Conservation (phyloP, 1,140 invertebrate species). For the Belonocnema kinseyi region DNA sequence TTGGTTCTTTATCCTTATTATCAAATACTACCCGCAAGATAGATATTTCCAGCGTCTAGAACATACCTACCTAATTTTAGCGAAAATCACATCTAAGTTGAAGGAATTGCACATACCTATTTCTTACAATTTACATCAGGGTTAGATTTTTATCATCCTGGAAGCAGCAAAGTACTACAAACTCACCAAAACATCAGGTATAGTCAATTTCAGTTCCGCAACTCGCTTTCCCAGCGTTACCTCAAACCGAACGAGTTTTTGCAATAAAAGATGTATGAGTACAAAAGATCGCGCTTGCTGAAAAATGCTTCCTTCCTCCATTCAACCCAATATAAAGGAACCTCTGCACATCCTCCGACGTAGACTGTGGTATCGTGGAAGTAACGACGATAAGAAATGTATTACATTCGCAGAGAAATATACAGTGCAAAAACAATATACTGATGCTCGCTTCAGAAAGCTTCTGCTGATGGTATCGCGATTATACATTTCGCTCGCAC, state of each 20-base stretch:
- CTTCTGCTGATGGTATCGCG: neutral
- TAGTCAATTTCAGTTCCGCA: slow-evolving; percentile 6
- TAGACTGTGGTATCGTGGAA: neutral
- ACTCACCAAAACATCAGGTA: neutral
- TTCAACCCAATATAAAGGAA: slow-evolving; percentile 8
- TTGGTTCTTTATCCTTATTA: too few relatives aligned
- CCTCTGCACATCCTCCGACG: neutral
- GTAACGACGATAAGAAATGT: neutral
- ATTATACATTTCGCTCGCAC: neutral
- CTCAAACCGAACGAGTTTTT: neutral
- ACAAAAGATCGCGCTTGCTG: slow-evolving; percentile 3
- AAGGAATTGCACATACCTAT: too few relatives aligned
- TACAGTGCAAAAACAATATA: neutral
- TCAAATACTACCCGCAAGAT: too few relatives aligned
- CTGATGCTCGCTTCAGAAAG: neutral
- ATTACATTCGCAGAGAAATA: neutral
- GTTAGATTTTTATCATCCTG: too few relatives aligned
- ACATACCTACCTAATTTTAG: too few relatives aligned
- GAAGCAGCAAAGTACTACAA: neutral
- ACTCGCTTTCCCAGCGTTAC: neutral
- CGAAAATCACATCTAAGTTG: too few relatives aligned
- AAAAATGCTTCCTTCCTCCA: slow-evolving; percentile 17
- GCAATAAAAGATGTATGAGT: slow-evolving; percentile 16
- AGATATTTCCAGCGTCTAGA: too few relatives aligned
- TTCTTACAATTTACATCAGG: too few relatives aligned